Base-by-base conservation (phyloP, 2,113 vertebrate species). In the Holacanthus passer region DNA sequence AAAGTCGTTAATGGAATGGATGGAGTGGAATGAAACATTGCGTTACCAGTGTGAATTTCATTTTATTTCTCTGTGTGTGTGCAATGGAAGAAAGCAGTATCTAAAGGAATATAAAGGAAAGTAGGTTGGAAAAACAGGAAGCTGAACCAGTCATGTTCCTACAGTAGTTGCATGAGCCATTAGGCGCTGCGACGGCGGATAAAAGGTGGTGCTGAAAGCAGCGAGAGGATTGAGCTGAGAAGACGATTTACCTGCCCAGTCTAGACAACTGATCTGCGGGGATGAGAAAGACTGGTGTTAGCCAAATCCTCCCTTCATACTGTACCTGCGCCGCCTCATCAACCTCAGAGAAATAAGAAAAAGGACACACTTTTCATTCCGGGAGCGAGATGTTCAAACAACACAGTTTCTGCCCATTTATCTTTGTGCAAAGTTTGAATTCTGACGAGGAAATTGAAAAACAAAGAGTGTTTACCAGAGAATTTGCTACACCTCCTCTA, bases 231-330 rank as follows among this genome's bases (percentile, higher is more conserved):
- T 24, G 17, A 7, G 5, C 35, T 45, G 58, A 13, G 29, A 29
- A 53, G 60, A 84, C 47, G 60, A 71, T 77, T 73, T 73, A 70
- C 74, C 63, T 73, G 41, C 29, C 58, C 24, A 27, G 53, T 37
- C 72, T 66, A 47, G 53, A 77, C 59, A 67, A 29, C 50, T 72
- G 62, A 77, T 84, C 52, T 71, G 75, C 24, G 63, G 67, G 73
- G 69, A 72, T 74, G 64, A 89, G 81, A 53, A 75, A 53, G 45
- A 47, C 66, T 27, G 68, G 63, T 60, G 48, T 69, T 65, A 35
- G 31, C 50, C 35, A 69, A 70, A 65, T 81, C 73, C 78, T 83
- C 63, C 27, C 76, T 48, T 59, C 32, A 47, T 19, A 22, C 27
- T 5, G 4, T 37, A 19, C 32, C 50, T 7, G 20, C 0, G 13